Evolutionary conservation across 2,888 invertebrate species (phyloP), one percentile per base, ranked within the genome.

Genomic region (Caenorhabditis sp.): DNA sequence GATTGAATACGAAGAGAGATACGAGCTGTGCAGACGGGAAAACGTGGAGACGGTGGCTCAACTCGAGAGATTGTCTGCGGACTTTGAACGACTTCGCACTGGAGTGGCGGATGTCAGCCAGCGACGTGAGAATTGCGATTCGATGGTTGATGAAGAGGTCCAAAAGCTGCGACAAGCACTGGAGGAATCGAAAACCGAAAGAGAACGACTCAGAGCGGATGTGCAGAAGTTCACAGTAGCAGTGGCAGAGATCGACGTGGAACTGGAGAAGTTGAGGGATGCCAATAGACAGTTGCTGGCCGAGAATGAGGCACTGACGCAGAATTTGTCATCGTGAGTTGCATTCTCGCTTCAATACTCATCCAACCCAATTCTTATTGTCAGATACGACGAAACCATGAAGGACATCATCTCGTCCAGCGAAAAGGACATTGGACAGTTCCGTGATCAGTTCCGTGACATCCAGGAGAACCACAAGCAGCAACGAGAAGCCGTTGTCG

Each of bases 1-100:
- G 24, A 87, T 88, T 9, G 89, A 90, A 65, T 89, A 89, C 53
- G 89, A 90, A 68, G 88, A 88, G 74, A 71, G 87, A 40, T 89
- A 89, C 55, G 90, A 90, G 61, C 15, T 83, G 50, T 89, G 89
- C 68, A 88, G 87, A 26, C 60, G 80, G 8, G 90, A 89, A 28
- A 86, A 89, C 50, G 37, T 69, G 18, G 86, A 88, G 55, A 88
- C 89, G 13, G 86, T 84, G 11, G 58, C 50, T 1, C 85, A 88
- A 24, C 65, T 89, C 58, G 85, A 87, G 56, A 76, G 67, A 53
- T 64, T 90, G 24, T 74, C 72, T 5, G 58, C 28, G 3, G 88
- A 89, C 55, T 89, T 89, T 51, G 86, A 82, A 32, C 62, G 79
- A n/a, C 71, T 89, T 6, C 65, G 82, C 9, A 79, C 47, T n/a